phyloP scores from a whole-genome alignment of 1,140 invertebrate species.

The Drosophila repletoides region DNA sequence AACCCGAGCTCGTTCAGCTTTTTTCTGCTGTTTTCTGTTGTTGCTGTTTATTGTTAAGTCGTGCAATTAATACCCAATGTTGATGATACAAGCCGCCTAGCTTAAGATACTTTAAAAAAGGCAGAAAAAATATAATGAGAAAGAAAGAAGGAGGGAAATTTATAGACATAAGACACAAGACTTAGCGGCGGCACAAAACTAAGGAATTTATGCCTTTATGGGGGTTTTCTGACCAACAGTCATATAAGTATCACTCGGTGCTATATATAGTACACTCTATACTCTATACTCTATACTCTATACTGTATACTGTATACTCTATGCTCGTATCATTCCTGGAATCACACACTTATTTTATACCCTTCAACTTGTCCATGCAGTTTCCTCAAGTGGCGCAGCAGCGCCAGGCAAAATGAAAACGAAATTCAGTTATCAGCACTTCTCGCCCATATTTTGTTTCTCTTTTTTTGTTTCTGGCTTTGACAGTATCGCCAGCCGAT shows the following conservation, averaged over 20 bases:
- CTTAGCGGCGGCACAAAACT: constrained; percentile 61
- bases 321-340: constrained; percentile 40
- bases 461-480: too few species aligned
- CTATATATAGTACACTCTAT: constrained; percentile 4
- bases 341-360: constrained; percentile 51
- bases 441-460: too few species aligned
- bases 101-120: constrained; percentile 48
- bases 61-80: constrained; percentile 61
- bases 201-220: constrained; percentile 49
- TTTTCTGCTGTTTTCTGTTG: too few species aligned
- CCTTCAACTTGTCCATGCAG: constrained; percentile 60
- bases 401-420: constrained; percentile 37
- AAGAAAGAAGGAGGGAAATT: constrained; percentile 42
- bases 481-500: constrained; percentile 73
- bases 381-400: constrained; percentile 54
- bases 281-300: too few species aligned
- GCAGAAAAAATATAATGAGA: too few species aligned
- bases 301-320: too few species aligned
- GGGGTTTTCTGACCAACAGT: constrained; percentile 47
- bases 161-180: constrained; percentile 62
- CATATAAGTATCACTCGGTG: constrained; percentile 1
- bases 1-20: too few species aligned
- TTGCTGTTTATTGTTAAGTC: constrained; percentile 18
- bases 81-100: constrained; percentile 64
- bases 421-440: constrained; percentile 55